Conservation (phyloP, 2,797 vertebrate genomes). For the Neosilurus hyrtlii region DNA sequence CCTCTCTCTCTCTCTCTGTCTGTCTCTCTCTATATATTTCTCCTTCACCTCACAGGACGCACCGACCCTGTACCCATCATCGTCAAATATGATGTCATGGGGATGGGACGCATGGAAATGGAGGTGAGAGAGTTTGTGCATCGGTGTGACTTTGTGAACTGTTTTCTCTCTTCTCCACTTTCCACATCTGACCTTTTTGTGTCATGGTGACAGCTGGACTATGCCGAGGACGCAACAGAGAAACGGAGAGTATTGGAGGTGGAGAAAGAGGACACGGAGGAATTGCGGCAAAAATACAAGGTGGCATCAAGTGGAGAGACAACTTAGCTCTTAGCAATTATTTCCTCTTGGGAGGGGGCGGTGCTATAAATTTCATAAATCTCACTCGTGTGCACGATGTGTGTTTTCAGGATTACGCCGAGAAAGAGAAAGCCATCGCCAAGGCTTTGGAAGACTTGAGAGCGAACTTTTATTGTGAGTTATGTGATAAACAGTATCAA, state of each 20-base stretch:
- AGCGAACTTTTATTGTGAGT: constrained; percentile 98
- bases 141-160: not conserved
- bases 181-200: not conserved
- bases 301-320: constrained; percentile 61
- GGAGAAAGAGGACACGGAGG: constrained; percentile 98
- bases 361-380: too few relatives aligned
- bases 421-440: constrained; percentile 97
- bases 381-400: not conserved
- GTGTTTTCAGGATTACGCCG: constrained; percentile 87
- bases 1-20: constrained; percentile 63
- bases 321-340: not conserved
- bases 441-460: constrained; percentile 96
- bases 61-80: constrained; percentile 97
- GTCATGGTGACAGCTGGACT: constrained; percentile 80
- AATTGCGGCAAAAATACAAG: constrained; percentile 98
- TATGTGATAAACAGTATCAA: constrained; percentile 98
- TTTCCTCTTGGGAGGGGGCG: not conserved
- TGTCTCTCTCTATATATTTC: constrained; percentile 54
- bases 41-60: constrained; percentile 77
- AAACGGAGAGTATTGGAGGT: constrained; percentile 93
- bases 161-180: not conserved
- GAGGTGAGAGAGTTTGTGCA: constrained; percentile 76
- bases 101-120: constrained; percentile 99
- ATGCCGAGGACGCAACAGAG: constrained; percentile 97
- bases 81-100: constrained; percentile 99